These are phyloP conservation scores for Deilephila porcellus DNA, from an alignment of 2,888 invertebrate species.

Conservation along the genomic window DNA sequence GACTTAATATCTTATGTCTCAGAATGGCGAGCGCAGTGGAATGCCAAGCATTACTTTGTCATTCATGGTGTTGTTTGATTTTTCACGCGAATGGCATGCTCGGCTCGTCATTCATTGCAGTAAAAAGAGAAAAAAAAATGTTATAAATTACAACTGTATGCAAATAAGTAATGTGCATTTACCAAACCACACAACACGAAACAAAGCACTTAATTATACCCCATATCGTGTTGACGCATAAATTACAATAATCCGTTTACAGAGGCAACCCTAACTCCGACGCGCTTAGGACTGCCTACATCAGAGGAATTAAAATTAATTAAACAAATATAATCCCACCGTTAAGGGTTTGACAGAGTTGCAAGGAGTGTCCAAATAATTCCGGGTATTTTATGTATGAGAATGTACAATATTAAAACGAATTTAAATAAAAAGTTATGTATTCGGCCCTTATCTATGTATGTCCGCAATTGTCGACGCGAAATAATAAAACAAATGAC, in stretches of 20 bases:
- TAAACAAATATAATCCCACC: background rate
- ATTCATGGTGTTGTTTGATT: too few species aligned
- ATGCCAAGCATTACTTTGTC: too few species aligned
- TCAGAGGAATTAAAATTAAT: background rate
- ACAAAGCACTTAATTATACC: constrained; percentile 21
- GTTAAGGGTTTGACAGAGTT: too few species aligned
- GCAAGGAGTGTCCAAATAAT: too few species aligned
- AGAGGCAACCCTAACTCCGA: background rate
- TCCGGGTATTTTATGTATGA: too few species aligned
- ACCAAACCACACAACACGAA: background rate
- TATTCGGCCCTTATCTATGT: background rate
- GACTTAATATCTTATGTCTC: too few species aligned
- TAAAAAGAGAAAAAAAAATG: background rate
- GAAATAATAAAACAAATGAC: too few species aligned
- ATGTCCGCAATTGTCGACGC: background rate
- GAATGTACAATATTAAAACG: too few species aligned
- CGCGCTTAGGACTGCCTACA: constrained; percentile 8
- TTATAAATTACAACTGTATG: background rate
- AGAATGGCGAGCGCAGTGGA: too few species aligned
- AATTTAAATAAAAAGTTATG: too few species aligned
- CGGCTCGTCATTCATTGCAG: too few species aligned
- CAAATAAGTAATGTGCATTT: background rate
- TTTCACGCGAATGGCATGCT: too few species aligned
- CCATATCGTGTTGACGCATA: constrained; percentile 21
- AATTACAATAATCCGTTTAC: constrained; percentile 19